Percentiles rank a stretch among this genome's conserved stretches.
Conservation (phyloP, 2,888 invertebrate species). For the Mesorhabditis sp. region DNA sequence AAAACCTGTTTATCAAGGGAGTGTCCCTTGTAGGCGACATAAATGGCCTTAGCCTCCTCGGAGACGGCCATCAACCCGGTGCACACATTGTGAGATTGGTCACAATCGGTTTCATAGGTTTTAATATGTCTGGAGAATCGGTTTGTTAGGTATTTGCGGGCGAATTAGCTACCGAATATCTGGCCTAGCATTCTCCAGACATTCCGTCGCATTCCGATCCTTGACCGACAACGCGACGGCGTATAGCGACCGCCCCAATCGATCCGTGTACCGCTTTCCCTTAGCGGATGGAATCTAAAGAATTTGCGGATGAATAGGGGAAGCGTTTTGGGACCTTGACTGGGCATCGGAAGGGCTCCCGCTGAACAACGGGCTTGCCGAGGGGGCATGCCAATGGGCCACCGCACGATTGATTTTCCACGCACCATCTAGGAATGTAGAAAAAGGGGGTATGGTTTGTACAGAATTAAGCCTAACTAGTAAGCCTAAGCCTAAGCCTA, state of each 20-base stretch:
- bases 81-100: slow-evolving; percentile 42
- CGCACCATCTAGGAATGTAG: slow-evolving; percentile 45
- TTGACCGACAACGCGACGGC: slow-evolving; percentile 46
- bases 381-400: slow-evolving; percentile 53
- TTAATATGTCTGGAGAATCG: slow-evolving; percentile 30
- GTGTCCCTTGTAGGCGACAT: slow-evolving; percentile 53
- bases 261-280: slow-evolving; percentile 54
- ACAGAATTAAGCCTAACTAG: too few relatives aligned
- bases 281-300: slow-evolving; percentile 33
- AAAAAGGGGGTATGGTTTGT: too few relatives aligned
- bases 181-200: slow-evolving; percentile 48
- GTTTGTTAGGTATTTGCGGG: not conserved
- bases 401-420: slow-evolving; percentile 47
- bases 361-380: slow-evolving; percentile 49
- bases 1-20: slow-evolving; percentile 49
- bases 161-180: slow-evolving; percentile 43
- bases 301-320: not conserved
- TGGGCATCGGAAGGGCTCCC: slow-evolving; percentile 56
- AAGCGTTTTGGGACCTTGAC: slow-evolving; percentile 28
- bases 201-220: slow-evolving; percentile 43
- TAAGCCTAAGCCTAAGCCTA: not conserved
- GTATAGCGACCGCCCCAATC: slow-evolving; percentile 52
- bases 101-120: slow-evolving; percentile 53
- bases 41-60: slow-evolving; percentile 51
- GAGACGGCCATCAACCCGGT: slow-evolving; percentile 51